phyloP scores from a whole-genome alignment of 1,140 invertebrate genomes.

The Mercenaria mercenaria region DNA sequence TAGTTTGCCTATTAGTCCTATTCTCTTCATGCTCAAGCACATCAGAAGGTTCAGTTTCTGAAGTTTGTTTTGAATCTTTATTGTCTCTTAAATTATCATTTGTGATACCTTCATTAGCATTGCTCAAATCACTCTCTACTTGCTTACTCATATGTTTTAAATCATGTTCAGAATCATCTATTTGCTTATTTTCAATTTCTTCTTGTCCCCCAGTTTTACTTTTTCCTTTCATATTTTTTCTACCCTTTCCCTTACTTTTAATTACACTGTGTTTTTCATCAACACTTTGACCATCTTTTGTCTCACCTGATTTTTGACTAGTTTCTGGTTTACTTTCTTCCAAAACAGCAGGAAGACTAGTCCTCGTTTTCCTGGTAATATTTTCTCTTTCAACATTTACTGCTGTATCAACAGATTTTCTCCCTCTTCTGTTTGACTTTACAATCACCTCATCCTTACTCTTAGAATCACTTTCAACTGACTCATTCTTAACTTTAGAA shows the following conservation, averaged over 20 bases:
- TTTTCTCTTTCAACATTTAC: background rate
- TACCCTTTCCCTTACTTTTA: background rate
- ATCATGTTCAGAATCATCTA: background rate
- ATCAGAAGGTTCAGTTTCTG: background rate
- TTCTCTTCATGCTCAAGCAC: background rate
- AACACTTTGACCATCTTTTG: background rate
- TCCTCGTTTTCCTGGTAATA: background rate
- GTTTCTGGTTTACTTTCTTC: slow-evolving; percentile 4
- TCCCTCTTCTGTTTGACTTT: slow-evolving; percentile 11
- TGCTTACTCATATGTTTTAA: background rate
- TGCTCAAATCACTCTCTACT: background rate
- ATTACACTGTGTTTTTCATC: slow-evolving; percentile 5
- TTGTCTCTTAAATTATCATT: background rate
- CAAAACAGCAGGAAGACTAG: slow-evolving; percentile 1
- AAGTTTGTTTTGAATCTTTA: background rate
- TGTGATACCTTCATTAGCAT: background rate
- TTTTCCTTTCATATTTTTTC: background rate
- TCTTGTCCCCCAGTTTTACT: background rate
- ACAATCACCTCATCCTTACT: background rate
- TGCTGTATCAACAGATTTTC: background rate
- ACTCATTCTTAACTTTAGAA: background rate
- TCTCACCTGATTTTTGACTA: background rate
- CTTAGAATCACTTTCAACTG: slow-evolving; percentile 8
- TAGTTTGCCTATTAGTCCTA: background rate
- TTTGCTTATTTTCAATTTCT: background rate